phyloP scores from a whole-genome alignment of 64 coral and sea anemone genomes.

The Montipora capricornis region DNA sequence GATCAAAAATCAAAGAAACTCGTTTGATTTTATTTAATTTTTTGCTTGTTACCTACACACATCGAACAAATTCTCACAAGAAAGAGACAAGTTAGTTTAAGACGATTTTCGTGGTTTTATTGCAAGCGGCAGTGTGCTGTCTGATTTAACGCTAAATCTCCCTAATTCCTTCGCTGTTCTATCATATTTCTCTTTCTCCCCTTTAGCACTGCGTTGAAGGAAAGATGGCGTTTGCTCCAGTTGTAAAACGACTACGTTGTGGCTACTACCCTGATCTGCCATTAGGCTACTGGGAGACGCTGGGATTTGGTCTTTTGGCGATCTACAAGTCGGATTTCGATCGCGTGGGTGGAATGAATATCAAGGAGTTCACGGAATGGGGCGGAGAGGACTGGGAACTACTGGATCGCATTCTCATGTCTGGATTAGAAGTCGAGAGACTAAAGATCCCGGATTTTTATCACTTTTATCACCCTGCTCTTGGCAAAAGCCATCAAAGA shows the following conservation, averaged over 20 bases:
- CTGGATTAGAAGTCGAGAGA: constrained; percentile 85
- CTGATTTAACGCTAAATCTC: too few relatives aligned
- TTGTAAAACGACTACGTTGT: constrained; percentile 86
- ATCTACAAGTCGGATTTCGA: constrained; percentile 97
- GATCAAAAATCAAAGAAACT: too few relatives aligned
- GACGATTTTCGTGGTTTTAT: too few relatives aligned
- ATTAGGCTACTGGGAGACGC: constrained; percentile 92
- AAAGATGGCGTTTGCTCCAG: constrained; percentile 97
- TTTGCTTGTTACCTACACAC: too few relatives aligned
- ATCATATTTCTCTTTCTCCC: neutral
- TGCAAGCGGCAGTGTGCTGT: too few relatives aligned
- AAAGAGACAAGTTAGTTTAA: too few relatives aligned
- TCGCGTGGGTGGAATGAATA: constrained; percentile 88
- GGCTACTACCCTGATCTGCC: constrained; percentile 76
- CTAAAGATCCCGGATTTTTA: constrained; percentile 91
- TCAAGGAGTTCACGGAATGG: constrained; percentile 80
- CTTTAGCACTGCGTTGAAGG: constrained; percentile 85
- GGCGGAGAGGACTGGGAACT: constrained; percentile 98
- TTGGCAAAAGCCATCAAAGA: constrained; percentile 34
- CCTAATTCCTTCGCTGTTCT: neutral
- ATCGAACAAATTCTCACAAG: too few relatives aligned
- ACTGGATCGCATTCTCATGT: constrained; percentile 87
- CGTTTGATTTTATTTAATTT: too few relatives aligned
- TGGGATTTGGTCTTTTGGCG: constrained; percentile 88
- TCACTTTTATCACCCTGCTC: constrained; percentile 84